phyloP scores from a whole-genome alignment of 30 jellyfish, hydroid and myxozoan species.

The Chrysaora quinquecirrha region DNA sequence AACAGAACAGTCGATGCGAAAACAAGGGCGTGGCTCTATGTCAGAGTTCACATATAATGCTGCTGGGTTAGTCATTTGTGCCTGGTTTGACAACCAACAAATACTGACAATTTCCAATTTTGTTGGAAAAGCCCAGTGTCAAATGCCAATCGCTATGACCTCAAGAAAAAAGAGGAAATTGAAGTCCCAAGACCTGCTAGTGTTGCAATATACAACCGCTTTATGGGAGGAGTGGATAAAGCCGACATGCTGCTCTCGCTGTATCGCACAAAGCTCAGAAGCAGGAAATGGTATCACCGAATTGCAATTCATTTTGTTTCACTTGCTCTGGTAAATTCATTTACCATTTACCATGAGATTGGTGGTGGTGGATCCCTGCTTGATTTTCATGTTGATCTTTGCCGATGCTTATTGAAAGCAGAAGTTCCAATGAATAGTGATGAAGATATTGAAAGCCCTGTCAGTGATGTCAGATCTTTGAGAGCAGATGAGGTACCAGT shows the following conservation, averaged over 20 bases:
- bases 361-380: constrained; percentile 37
- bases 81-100: constrained; percentile 54
- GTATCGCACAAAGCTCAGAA: constrained; percentile 49
- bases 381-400: constrained; percentile 7
- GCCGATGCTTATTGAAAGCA: constrained; percentile 16
- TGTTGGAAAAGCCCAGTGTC: constrained; percentile 55
- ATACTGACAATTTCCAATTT: constrained; percentile 43
- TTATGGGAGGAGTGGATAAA: constrained; percentile 39
- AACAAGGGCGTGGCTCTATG: constrained; percentile 49
- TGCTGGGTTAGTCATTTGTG: constrained; percentile 26
- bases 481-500: constrained; percentile 8
- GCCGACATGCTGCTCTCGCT: constrained; percentile 38
- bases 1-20: constrained; percentile 18
- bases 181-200: constrained; percentile 44
- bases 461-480: not conserved
- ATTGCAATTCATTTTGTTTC: constrained; percentile 49
- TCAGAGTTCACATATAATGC: constrained; percentile 17
- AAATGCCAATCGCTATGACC: constrained; percentile 30
- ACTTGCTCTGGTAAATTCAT: constrained; percentile 37
- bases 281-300: constrained; percentile 62
- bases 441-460: constrained; percentile 1
- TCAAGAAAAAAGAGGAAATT: constrained; percentile 24
- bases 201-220: constrained; percentile 47
- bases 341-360: constrained; percentile 11
- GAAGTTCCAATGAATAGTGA: not conserved